Base-by-base conservation (phyloP, 2,113 vertebrate species). In the Toxotes chatareus region DNA sequence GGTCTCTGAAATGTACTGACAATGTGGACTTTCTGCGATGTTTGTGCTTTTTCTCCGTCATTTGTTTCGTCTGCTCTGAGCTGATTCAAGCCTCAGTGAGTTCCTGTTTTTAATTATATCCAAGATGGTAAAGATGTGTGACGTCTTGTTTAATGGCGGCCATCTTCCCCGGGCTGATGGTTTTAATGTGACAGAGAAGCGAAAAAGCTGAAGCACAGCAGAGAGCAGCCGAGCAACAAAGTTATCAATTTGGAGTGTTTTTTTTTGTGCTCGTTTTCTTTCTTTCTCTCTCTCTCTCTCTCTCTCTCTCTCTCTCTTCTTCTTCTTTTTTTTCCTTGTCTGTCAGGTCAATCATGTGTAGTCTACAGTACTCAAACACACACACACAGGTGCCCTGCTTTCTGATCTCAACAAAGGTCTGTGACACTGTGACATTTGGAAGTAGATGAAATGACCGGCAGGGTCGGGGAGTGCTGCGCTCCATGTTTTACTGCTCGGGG, bases 391-490 rank as follows among this genome's bases (percentile, higher is more conserved):
- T 49, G 27, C 77, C 61, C 67, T 76, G 69, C 70, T 85, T 68
- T 78, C 86, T 88, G 86, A 82, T 89, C 86, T 85, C 67, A 83
- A 90, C 88, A 89, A 88, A 89, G 84, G 86, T 89, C 84, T 80
- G 76, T 88, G 87, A 88, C 85, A 82, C 77, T 8, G 74, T 93
- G 91, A 91, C 88, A 92, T 92, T 91, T 91, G 82, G 79, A 88
- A 80, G 87, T 66, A 86, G 88, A 91, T 90, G 80, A 93, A 93
- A 89, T 90, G 91, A 89, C 80, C 62, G 76, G 64, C 72, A 53
- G 82, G 86, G 82, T 91, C 64, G 40, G 49, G 72, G 83, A 81
- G 86, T 78, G 83, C 79, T 80, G 83, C 62, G 47, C 82, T 86
- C 70, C 73, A 70, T 89, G 87, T 88, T 88, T 86, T 90, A 87